Evolutionary conservation across 2,797 vertebrate genomes (phyloP).

Genomic region (Pantherophis vulpinus): DNA sequence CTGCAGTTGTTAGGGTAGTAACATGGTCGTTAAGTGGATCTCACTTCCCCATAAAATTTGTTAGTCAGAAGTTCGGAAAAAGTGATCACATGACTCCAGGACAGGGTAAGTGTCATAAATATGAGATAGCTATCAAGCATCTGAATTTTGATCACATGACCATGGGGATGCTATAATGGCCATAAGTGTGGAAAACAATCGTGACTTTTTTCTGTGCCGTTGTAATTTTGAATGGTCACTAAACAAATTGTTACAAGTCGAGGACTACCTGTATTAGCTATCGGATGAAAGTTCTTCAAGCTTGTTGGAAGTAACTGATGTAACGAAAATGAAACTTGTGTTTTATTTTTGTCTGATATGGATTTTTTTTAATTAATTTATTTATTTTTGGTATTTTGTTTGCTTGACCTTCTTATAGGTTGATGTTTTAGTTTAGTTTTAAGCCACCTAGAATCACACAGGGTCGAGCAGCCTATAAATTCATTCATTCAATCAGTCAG

Average conservation of each 20-base stretch:
- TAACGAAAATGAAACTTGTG: neutral
- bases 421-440: neutral
- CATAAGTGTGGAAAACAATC: neutral
- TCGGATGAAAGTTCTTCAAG: neutral
- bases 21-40: neutral
- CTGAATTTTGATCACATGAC: neutral
- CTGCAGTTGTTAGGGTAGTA: neutral
- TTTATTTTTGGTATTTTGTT: neutral
- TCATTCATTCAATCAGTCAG: neutral
- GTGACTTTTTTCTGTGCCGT: neutral
- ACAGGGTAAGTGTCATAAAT: neutral
- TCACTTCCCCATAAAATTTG: neutral
- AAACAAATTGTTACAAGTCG: neutral
- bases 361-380: neutral
- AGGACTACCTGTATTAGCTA: neutral
- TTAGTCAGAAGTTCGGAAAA: neutral
- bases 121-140: neutral
- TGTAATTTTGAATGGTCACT: neutral
- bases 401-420: neutral
- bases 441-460: neutral
- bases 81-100: neutral
- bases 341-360: neutral
- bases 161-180: neutral
- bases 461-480: neutral
- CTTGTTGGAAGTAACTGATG: neutral